phyloP scores from a whole-genome alignment of 1,140 invertebrate genomes.

The Dryas iulia region DNA sequence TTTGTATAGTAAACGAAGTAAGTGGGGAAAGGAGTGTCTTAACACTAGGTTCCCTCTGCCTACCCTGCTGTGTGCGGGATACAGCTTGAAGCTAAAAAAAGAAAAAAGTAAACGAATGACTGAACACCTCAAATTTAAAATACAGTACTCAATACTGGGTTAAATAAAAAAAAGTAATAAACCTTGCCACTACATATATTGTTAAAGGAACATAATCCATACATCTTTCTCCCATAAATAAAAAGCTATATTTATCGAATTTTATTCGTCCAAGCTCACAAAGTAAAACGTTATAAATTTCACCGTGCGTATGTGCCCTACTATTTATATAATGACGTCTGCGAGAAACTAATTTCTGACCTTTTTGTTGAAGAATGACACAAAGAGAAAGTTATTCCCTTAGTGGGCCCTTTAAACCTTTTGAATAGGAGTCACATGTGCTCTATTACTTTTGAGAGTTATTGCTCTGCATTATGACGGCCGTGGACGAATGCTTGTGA shows the following conservation, averaged over 20 bases:
- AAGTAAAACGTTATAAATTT: slow-evolving; percentile 7
- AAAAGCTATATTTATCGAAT: not conserved
- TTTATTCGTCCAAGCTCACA: not conserved
- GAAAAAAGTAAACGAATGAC: not conserved
- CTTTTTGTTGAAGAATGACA: slow-evolving; percentile 43
- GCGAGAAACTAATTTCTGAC: slow-evolving; percentile 53
- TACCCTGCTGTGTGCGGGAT: too few species aligned
- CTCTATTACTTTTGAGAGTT: slow-evolving; percentile 59
- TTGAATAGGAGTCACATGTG: slow-evolving; percentile 57
- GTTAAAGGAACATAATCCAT: not conserved
- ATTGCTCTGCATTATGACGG: slow-evolving; percentile 56
- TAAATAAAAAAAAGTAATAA: not conserved
- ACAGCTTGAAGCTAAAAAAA: too few species aligned
- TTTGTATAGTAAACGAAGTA: too few species aligned
- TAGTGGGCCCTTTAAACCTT: slow-evolving; percentile 56
- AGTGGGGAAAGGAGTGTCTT: too few species aligned
- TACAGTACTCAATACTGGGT: not conserved
- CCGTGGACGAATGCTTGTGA: slow-evolving; percentile 18
- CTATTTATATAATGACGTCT: slow-evolving; percentile 22
- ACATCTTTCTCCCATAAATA: not conserved
- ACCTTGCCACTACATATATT: not conserved
- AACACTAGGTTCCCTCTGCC: too few species aligned
- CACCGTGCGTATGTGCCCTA: not conserved
- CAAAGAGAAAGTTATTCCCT: slow-evolving; percentile 50
- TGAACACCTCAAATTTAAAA: not conserved